Conservation (phyloP, 2,113 vertebrate species). For the Pygoscelis adeliae region DNA sequence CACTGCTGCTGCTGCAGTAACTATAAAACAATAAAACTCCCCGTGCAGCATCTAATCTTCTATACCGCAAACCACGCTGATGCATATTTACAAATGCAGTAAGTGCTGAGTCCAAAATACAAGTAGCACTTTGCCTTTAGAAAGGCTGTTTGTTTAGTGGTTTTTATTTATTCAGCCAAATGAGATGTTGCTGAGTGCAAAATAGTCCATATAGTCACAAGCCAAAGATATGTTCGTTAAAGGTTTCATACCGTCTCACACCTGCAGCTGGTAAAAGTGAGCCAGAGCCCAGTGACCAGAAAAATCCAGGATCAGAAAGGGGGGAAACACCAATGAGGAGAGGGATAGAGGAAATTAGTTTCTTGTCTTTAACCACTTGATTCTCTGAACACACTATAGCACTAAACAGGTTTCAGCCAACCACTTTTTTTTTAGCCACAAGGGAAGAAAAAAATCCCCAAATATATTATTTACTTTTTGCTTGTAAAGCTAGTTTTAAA, state of each 20-base stretch:
- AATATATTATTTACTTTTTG: accelerated
- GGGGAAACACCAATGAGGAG: background rate
- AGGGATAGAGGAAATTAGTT: background rate
- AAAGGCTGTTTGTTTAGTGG: background rate
- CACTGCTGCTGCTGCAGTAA: background rate
- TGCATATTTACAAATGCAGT: background rate
- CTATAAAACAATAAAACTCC: background rate
- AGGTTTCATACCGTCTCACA: background rate
- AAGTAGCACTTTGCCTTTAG: background rate
- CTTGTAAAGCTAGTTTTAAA: background rate
- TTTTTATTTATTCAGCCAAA: conserved; percentile 22
- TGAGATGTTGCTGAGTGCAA: background rate
- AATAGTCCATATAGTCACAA: background rate
- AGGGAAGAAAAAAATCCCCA: background rate
- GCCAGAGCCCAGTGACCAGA: background rate
- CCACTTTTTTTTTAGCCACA: background rate
- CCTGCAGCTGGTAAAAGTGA: background rate
- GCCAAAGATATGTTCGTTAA: background rate
- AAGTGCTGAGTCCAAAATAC: background rate
- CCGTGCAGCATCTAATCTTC: background rate
- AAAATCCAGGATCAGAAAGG: background rate
- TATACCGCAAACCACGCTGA: background rate
- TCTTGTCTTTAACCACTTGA: background rate
- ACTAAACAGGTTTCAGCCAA: background rate
- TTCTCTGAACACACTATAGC: background rate